Evolutionary conservation across 2,797 vertebrate species (phyloP).

Genomic region (Anolis apletophallus): DNA sequence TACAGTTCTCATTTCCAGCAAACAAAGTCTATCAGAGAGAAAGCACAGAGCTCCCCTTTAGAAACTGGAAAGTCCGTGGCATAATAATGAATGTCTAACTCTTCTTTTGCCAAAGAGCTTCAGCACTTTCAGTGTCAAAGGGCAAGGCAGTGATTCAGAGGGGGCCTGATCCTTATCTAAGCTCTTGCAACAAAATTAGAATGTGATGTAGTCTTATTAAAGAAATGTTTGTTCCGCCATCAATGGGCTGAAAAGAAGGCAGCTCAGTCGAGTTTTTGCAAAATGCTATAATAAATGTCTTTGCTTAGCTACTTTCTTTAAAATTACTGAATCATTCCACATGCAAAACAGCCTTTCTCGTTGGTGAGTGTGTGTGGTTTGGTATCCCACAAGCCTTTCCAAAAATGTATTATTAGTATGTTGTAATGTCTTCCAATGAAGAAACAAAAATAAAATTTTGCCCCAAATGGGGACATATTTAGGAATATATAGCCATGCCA

Average conservation of each 20-base stretch:
- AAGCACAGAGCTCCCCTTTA: slow-evolving; percentile 85
- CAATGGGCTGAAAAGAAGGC: slow-evolving; percentile 83
- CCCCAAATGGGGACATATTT: background rate
- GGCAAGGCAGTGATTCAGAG: slow-evolving; percentile 88
- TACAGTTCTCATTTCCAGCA: slow-evolving; percentile 89
- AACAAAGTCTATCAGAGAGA: slow-evolving; percentile 92
- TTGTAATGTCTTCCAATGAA: background rate
- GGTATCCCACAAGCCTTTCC: slow-evolving; percentile 44
- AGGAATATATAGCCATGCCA: background rate
- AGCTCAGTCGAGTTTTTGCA: slow-evolving; percentile 79
- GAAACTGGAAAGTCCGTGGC: slow-evolving; percentile 85
- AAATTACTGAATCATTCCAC: slow-evolving; percentile 79
- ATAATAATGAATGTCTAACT: slow-evolving; percentile 90
- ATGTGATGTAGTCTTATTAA: slow-evolving; percentile 87
- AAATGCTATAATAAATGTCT: slow-evolving; percentile 79
- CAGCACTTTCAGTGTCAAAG: slow-evolving; percentile 87
- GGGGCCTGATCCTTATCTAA: slow-evolving; percentile 88
- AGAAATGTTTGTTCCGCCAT: slow-evolving; percentile 90
- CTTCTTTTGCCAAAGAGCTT: slow-evolving; percentile 84
- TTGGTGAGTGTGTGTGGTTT: slow-evolving; percentile 44
- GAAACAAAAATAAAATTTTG: slow-evolving; percentile 3
- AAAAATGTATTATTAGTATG: slow-evolving; percentile 6
- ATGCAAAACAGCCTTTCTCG: background rate
- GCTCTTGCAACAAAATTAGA: slow-evolving; percentile 86
- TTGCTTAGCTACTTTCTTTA: slow-evolving; percentile 78